Evolutionary conservation across 2,888 invertebrate species (phyloP).

Genomic region (Drosophila antonietae): DNA sequence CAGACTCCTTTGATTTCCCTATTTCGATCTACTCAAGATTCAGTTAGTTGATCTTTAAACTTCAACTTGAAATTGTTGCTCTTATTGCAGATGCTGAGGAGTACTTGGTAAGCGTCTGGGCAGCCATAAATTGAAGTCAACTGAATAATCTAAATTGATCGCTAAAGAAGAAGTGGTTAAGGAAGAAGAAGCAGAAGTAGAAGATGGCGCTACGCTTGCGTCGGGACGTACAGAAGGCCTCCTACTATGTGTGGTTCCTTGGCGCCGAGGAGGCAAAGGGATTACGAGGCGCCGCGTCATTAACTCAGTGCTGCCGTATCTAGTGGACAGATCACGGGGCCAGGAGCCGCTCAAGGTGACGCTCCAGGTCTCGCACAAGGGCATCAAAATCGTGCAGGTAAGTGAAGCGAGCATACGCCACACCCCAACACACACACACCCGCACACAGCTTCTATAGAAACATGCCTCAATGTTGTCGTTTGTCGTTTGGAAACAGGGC

Average conservation of each 20-base stretch:
- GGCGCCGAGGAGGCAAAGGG: conserved; percentile 98
- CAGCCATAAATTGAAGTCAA: conserved; percentile 37
- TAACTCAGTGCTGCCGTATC: conserved; percentile 92
- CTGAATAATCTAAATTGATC: conserved; percentile 30
- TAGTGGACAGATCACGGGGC: conserved; percentile 93
- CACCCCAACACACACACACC: not conserved
- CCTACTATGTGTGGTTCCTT: conserved; percentile 96
- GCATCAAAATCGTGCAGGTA: conserved; percentile 96
- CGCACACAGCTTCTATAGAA: conserved; percentile 1
- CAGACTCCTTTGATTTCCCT: not conserved
- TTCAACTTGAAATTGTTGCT: not conserved
- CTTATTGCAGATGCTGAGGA: conserved; percentile 23
- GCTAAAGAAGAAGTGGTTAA: not conserved
- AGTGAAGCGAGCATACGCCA: conserved; percentile 5
- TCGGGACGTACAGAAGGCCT: conserved; percentile 95
- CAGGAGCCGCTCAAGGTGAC: conserved; percentile 96
- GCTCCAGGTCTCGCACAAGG: conserved; percentile 95
- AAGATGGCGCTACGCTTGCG: conserved; percentile 92
- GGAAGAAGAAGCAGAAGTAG: conserved; percentile 70
- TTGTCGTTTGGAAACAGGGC: conserved; percentile 69
- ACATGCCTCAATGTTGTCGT: not conserved
- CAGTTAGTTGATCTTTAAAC: not conserved
- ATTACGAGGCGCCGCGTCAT: conserved; percentile 94
- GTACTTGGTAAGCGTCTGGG: conserved; percentile 14
- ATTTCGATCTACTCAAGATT: not conserved